These are phyloP conservation scores for Ganaspis brasiliensis DNA, from an alignment of 2,888 invertebrate species.

Conservation along the genomic window DNA sequence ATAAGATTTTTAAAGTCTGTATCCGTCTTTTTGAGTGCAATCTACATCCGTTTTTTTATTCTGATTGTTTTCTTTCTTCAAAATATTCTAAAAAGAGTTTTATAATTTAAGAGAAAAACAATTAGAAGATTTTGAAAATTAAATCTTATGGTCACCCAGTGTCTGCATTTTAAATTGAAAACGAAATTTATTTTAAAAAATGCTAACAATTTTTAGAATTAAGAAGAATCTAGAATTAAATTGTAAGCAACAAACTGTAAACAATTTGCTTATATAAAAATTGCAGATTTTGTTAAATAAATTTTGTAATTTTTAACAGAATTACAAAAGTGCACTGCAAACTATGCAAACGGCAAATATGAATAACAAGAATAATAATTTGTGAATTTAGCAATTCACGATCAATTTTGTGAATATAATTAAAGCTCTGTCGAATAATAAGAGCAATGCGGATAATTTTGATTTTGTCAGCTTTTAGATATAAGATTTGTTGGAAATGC, in stretches of 20 bases:
- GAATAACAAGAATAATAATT: neutral
- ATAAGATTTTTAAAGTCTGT: too few relatives aligned
- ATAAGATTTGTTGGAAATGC: constrained; percentile 4
- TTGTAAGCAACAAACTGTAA: neutral
- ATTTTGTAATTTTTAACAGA: neutral
- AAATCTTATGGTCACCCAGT: too few relatives aligned
- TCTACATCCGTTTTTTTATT: too few relatives aligned
- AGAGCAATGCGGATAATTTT: constrained; percentile 2
- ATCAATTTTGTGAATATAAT: constrained; percentile 15
- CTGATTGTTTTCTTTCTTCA: too few relatives aligned
- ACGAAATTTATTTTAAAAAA: neutral
- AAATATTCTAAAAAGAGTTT: too few relatives aligned
- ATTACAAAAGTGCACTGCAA: constrained; percentile 14
- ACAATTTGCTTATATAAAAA: neutral
- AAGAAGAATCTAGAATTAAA: neutral
- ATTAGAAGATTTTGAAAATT: too few relatives aligned
- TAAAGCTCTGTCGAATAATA: neutral
- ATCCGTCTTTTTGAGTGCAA: too few relatives aligned
- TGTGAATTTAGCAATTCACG: too few relatives aligned
- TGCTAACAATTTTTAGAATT: neutral
- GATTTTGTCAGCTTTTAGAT: constrained; percentile 19
- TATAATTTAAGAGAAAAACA: too few relatives aligned
- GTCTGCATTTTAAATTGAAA: too few relatives aligned
- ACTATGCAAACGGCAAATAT: constrained; percentile 1
- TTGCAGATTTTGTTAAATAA: neutral